A percentile compares a stretch with the other conserved stretches of the same genome.
Conservation (phyloP, 2,797 vertebrate species). For the Anguilla marmorata region DNA sequence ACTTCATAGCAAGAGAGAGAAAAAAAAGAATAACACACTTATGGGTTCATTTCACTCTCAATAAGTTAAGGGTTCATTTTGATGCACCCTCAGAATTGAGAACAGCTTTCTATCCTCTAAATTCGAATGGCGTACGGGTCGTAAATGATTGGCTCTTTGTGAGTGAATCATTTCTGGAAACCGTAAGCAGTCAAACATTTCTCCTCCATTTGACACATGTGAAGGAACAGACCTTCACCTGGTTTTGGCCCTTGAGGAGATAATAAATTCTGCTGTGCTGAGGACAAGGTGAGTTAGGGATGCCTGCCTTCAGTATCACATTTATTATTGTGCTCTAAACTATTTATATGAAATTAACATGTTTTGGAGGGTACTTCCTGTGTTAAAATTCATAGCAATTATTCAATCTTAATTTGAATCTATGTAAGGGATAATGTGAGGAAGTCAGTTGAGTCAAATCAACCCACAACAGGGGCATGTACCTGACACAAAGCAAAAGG, state of each 20-base stretch:
- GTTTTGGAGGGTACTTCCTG: background rate
- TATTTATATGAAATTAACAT: background rate
- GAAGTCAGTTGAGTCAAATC: background rate
- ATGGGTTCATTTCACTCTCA: background rate
- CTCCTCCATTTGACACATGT: background rate
- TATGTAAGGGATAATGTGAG: background rate
- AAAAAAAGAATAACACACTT: background rate
- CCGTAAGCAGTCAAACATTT: background rate
- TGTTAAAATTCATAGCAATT: background rate
- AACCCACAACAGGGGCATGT: background rate
- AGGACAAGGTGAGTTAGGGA: background rate
- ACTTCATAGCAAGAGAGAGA: background rate
- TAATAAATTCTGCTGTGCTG: background rate
- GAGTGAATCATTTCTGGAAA: background rate
- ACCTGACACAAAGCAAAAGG: background rate
- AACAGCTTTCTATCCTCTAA: background rate
- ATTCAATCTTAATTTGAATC: background rate
- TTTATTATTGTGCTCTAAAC: background rate
- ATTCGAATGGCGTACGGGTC: background rate
- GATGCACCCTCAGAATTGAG: background rate
- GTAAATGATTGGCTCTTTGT: background rate
- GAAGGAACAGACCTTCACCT: slow-evolving; percentile 15
- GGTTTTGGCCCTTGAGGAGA: background rate
- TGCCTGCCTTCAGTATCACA: background rate
- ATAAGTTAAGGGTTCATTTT: background rate